These are phyloP conservation scores for Microplitis mediator DNA, from an alignment of 1,140 invertebrate species.

Conservation along the genomic window DNA sequence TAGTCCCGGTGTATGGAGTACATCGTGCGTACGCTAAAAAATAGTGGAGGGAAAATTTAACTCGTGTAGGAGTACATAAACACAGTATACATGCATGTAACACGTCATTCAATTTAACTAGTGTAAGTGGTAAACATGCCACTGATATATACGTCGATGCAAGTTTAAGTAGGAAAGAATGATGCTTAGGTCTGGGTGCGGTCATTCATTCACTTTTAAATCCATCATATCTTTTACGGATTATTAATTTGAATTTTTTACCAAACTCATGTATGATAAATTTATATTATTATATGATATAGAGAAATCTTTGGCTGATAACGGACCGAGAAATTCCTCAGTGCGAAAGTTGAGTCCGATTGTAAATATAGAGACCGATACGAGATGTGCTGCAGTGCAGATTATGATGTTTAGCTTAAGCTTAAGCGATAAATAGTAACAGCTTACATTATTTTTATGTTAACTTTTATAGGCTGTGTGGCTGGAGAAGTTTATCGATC, in stretches of 20 bases:
- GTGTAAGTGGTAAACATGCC: conserved; percentile 16
- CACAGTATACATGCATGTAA: not conserved
- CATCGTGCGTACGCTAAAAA: not conserved
- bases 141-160: not conserved
- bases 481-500: too few species aligned
- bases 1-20: not conserved
- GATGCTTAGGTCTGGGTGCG: conserved; percentile 6
- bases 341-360: too few species aligned
- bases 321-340: too few species aligned
- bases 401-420: too few species aligned
- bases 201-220: conserved; percentile 13
- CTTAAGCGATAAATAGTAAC: too few species aligned
- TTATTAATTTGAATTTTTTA: not conserved
- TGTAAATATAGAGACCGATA: too few species aligned
- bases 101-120: not conserved
- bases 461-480: too few species aligned
- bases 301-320: too few species aligned
- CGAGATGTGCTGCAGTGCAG: too few species aligned
- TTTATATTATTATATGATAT: too few species aligned
- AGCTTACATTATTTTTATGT: too few species aligned
- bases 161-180: not conserved
- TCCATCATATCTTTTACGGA: not conserved
- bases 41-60: not conserved
- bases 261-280: too few species aligned
- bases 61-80: not conserved